Base-by-base conservation (phyloP, 2,888 invertebrate genomes). In the Perithous albicinctus region DNA sequence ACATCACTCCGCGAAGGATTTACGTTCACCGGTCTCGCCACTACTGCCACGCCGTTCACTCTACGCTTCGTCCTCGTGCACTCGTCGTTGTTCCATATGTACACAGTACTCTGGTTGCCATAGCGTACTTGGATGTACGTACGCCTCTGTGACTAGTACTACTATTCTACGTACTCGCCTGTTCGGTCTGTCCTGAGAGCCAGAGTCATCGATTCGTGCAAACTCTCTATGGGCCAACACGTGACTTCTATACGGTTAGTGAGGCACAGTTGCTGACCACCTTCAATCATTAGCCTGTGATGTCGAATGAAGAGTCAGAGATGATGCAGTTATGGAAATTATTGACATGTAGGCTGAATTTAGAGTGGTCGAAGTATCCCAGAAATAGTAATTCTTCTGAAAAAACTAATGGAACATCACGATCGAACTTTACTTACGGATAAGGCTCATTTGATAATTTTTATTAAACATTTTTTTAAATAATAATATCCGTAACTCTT, bases 11-110 rank as follows among this genome's bases (percentile, higher is more conserved):
- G 61, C 80, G 76, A 75, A 76, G 85, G 85, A 87, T 87, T 87
- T 87, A 87, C 82, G 87, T 84, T 84, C 85, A 85, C 85, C 85
- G 82, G 81, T 78, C 75, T 76, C 48, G 63, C 78, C 48, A 66
- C 51, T 23, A 18, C 76, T 67, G 56, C 76, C 59, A 32, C 77
- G 6, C 54, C 38, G 75, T 72, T 72, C 78, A 75, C 77, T 72
- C 80, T 72, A 61, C 75, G 76, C 63, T 66, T 54, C 63, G 63
- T 63, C 38, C 41, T 70, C 64, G 61, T 54, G 20, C 43, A n/a
- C n/a, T 23, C 12, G 46, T 46, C 54, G 35, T 67, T 54, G 54
- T 29, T 67, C 54, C 41, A 43, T 67, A 12, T 29, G 12, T 15
- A 35, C 26, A 54, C 15, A 12, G 59, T 6, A 59, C 59, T 59